Evolutionary conservation across 2,113 vertebrate genomes (phyloP), one percentile per base, ranked within the genome.

Genomic region (Paramisgurnus dabryanus): DNA sequence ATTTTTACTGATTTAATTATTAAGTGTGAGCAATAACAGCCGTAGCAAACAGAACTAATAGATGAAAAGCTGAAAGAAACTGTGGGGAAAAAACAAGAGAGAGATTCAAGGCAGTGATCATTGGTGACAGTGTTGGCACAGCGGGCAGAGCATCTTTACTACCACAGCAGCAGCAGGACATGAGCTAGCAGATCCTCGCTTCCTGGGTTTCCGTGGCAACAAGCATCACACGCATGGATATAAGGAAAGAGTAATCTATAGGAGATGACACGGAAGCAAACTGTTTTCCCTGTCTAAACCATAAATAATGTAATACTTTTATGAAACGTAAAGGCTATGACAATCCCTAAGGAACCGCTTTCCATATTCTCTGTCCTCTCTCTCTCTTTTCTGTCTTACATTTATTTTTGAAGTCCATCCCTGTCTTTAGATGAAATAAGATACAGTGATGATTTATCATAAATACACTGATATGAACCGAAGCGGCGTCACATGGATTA

Each of bases 51-150:
- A 15, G 11, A 5, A 53, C 11, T 15, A 13, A 53, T 45, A 45
- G 5, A 53, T 12, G 4, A 53, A 64, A 57, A 40, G 15, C 50
- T 17, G 67, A 68, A n/a, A 49, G 47, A 27, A 49, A n/a, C 27
- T 34, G 27, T 34, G 27, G 27, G 27, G 1, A 43, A 4, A 55
- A 13, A 66, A 15, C 17, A 50, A 53, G 22, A 70, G 18, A 70
- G 68, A 53, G 39, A 39, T 8, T 15, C 27, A 34, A 34, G 27
- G 27, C 27, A 34, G 27, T 34, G 27, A 34, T 34, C 27, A 34
- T 34, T 34, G 27, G 27, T 34, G 27, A 34, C 27, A 53, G 10
- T 70, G 67, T 69, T 72, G 69, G 69, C 69, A 72, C 43, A 49
- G 43, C 11, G n/a, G 43, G 67, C 67, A 13, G n/a, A 6, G 9